phyloP scores from a whole-genome alignment of 2,797 vertebrate species.

The Neopelma chrysocephalum region DNA sequence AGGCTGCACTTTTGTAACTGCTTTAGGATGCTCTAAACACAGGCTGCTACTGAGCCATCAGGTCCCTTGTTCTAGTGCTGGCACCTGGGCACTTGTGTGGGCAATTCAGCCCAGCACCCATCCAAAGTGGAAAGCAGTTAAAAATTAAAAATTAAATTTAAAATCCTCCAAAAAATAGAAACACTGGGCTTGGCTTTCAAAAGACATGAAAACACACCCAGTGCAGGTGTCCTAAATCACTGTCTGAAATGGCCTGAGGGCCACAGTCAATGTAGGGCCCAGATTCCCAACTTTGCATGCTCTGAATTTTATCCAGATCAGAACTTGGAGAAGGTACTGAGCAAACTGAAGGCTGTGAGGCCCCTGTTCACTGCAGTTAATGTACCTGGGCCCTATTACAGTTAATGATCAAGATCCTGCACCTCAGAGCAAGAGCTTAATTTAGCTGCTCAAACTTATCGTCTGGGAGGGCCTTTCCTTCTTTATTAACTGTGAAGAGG shows the following conservation, averaged over 20 bases:
- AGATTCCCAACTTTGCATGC: neutral
- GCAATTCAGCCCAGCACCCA: neutral
- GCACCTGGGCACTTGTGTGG: neutral
- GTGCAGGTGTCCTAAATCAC: neutral
- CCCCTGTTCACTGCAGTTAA: neutral
- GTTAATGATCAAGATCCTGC: neutral
- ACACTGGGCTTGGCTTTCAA: neutral
- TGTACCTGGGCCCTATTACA: neutral
- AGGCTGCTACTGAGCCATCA: neutral
- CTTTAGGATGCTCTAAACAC: neutral
- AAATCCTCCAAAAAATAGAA: neutral
- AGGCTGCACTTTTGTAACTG: neutral
- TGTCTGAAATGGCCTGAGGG: neutral
- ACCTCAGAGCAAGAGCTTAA: neutral
- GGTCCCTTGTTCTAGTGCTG: neutral
- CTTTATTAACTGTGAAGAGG: neutral
- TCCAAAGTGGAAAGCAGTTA: neutral
- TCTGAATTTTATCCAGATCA: neutral
- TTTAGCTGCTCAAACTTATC: neutral
- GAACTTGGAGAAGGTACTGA: neutral
- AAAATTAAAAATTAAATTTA: neutral
- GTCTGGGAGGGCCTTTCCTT: neutral
- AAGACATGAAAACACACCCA: neutral
- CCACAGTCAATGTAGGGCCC: accelerated
- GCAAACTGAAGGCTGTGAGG: neutral